Conservation (phyloP, 2,113 vertebrate species). For the Puma concolor region DNA sequence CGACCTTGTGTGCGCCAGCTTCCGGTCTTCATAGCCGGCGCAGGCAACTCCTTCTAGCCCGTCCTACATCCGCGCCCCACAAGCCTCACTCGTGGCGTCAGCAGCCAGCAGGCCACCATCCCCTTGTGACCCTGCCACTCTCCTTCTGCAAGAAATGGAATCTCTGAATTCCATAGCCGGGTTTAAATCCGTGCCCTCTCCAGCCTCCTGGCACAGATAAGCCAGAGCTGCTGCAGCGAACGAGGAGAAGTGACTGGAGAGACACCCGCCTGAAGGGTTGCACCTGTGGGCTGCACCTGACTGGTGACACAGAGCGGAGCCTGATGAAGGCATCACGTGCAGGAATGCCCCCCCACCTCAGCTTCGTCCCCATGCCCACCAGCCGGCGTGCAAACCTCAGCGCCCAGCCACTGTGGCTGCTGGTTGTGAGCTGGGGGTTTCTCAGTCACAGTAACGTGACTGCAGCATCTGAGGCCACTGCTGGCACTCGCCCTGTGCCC, state of each 20-base stretch:
- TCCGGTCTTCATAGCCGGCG: rapidly evolving
- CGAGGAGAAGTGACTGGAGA: constrained; percentile 32
- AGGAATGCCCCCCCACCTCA: rapidly evolving
- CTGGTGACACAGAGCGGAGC: background rate
- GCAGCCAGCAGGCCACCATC: background rate
- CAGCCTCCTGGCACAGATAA: constrained; percentile 48
- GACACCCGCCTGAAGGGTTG: background rate
- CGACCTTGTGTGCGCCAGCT: background rate
- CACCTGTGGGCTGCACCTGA: background rate
- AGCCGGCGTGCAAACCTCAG: background rate
- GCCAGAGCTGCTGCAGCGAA: background rate
- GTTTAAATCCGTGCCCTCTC: constrained; percentile 10
- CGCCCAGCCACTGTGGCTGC: background rate
- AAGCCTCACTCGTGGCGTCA: rapidly evolving
- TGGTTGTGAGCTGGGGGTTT: background rate
- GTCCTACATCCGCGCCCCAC: rapidly evolving
- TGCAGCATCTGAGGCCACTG: background rate
- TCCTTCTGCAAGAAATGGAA: constrained; percentile 5
- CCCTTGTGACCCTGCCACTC: background rate
- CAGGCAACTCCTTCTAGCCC: background rate
- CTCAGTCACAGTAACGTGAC: background rate
- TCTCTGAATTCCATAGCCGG: constrained; percentile 47
- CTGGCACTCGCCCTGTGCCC: background rate
- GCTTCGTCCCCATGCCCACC: background rate
- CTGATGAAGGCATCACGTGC: background rate